Evolutionary conservation across 1,140 invertebrate genomes (phyloP), one percentile per base, ranked within the genome.

Genomic region (Venustaconcha ellipsiformis): DNA sequence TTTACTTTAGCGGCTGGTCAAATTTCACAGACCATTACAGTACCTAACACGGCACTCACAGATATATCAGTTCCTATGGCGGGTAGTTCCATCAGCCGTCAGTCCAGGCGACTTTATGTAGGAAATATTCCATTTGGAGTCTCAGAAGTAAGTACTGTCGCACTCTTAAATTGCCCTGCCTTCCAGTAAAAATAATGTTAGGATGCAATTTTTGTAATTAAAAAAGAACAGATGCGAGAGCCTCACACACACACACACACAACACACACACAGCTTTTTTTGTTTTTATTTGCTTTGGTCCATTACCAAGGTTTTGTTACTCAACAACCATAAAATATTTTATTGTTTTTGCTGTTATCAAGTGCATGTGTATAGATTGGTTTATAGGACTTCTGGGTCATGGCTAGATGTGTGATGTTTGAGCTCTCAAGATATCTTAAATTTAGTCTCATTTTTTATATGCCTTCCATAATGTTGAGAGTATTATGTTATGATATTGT

Each of bases 41-140:
- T 84, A 15, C 84, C 84, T 95, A 93, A 96, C 73, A 96, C 96
- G 79, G 97, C 97, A 37, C 96, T 98, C 89, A 98, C 99, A 86
- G 84, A 86, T 69, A 88, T 88, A 69, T 88, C 86, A 23, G 86
- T 90, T 70, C 98, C 98, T 20, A 97, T 99, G 74, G 97, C 99
- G 23, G 98, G 98, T 26, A 98, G 97, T 64, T 99, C 98, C 3
- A 98, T 99, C 72, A 99, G 98, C 14, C 92, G 98, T 78, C 99
- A 99, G 91, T 98, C 98, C 1, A 92, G 97, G 81, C 92, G 95
- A 82, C 92, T 99, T 20, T 99, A 99, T 90, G 97, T 99, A 60
- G 99, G 98, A 75, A 99, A 99, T 91, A 99, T 99, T 92, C 98
- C 98, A 71, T 99, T 99, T 91, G 98, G 98, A 77, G 98, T 99